Evolutionary conservation across 2,888 invertebrate species (phyloP).

Genomic region (Ochropleura plecta): DNA sequence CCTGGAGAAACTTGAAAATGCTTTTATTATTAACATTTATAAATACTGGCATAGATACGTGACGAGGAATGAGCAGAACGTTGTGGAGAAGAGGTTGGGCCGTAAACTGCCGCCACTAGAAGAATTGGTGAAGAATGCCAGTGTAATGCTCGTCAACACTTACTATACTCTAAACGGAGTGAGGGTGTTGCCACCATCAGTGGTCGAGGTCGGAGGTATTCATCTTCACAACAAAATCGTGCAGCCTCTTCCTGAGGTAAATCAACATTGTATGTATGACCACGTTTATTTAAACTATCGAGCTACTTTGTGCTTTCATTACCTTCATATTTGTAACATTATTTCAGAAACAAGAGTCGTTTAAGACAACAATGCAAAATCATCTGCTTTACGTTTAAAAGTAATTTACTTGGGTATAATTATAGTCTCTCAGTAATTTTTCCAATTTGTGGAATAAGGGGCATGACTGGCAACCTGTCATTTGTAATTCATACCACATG

Average conservation of each 20-base stretch:
- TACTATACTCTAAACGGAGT: constrained; percentile 84
- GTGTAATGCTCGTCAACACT: constrained; percentile 86
- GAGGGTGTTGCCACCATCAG: constrained; percentile 81
- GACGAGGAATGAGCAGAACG: constrained; percentile 72
- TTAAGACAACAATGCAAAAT: constrained; percentile 1
- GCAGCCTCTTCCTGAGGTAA: constrained; percentile 70
- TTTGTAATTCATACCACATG: no score
- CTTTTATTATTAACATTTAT: constrained; percentile 67
- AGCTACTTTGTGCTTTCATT: background rate
- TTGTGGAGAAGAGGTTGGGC: constrained; percentile 78
- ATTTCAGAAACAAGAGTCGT: background rate
- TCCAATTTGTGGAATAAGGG: background rate
- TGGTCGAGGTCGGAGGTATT: constrained; percentile 89
- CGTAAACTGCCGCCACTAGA: constrained; percentile 76
- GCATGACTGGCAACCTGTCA: background rate
- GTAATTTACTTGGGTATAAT: background rate
- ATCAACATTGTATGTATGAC: constrained; percentile 12
- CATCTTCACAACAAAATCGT: constrained; percentile 79
- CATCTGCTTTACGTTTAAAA: background rate
- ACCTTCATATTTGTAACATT: background rate
- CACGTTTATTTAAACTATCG: background rate
- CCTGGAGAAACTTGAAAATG: constrained; percentile 83
- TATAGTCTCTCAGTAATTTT: background rate
- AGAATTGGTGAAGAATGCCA: constrained; percentile 83
- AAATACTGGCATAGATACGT: constrained; percentile 72